Evolutionary conservation across 2,113 vertebrate species (phyloP).

Genomic region (Antechinus stuartii): DNA sequence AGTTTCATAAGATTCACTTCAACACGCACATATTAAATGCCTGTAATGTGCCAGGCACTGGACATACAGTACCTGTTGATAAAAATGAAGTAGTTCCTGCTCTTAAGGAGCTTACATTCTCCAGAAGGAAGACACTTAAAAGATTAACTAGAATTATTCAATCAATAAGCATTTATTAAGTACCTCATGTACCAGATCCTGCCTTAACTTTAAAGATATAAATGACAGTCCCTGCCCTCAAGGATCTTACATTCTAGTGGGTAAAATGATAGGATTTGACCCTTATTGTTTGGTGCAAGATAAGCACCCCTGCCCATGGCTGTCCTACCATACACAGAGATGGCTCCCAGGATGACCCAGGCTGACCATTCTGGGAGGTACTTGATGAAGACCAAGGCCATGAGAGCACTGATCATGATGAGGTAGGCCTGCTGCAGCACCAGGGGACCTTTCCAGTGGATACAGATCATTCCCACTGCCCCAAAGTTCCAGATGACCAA

Average conservation of each 20-base stretch:
- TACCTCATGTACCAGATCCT: neutral
- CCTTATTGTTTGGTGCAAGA: no score
- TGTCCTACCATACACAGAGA: slow-evolving; percentile 94
- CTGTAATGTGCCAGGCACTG: neutral
- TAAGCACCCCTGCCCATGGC: neutral
- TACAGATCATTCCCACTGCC: slow-evolving; percentile 97
- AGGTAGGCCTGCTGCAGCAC: slow-evolving; percentile 97
- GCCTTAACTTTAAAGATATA: neutral
- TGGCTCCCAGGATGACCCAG: slow-evolving; percentile 97
- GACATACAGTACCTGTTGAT: neutral
- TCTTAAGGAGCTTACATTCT: neutral
- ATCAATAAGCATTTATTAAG: neutral
- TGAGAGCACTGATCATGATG: slow-evolving; percentile 98
- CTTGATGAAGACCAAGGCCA: slow-evolving; percentile 99
- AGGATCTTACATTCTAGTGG: neutral
- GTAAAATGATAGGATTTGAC: neutral
- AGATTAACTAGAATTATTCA: neutral
- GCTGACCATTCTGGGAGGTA: slow-evolving; percentile 98
- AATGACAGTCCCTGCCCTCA: fast-evolving
- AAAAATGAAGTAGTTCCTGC: neutral
- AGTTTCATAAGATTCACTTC: neutral
- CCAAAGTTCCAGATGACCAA: slow-evolving; percentile 98
- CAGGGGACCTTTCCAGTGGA: slow-evolving; percentile 98
- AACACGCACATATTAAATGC: neutral
- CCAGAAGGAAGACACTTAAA: neutral